Percentiles rank a stretch among this genome's conserved stretches.
These are phyloP conservation scores for Tinamus major DNA, from an alignment of 2,797 vertebrate genomes.

Conservation along the genomic window DNA sequence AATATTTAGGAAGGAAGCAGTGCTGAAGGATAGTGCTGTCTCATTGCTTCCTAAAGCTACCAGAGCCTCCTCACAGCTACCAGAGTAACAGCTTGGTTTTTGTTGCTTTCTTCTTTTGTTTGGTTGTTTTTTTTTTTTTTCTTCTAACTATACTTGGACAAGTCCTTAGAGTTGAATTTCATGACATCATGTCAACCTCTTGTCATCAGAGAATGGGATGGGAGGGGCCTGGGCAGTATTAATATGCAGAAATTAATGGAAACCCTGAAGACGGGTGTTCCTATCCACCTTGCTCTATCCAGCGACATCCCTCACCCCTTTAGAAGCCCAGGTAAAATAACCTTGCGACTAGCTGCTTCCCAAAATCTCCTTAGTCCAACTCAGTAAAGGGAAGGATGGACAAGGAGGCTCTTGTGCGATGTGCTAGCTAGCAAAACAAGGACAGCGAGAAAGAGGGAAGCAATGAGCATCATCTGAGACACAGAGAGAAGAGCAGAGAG, in stretches of 20 bases:
- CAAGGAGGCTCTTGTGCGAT: neutral
- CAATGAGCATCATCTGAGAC: neutral
- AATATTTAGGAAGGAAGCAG: neutral
- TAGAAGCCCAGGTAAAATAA: neutral
- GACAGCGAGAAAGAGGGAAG: neutral
- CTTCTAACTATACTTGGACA: neutral
- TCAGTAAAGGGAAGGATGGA: neutral
- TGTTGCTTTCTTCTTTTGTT: no score
- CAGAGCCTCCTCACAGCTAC: no score
- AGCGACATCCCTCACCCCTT: accelerated
- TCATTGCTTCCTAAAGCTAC: neutral
- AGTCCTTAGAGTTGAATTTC: neutral
- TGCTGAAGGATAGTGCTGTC: neutral
- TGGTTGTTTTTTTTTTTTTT: neutral
- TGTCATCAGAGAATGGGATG: accelerated
- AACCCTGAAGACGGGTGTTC: neutral
- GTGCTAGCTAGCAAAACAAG: neutral
- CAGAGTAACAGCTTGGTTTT: no score
- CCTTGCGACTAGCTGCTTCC: neutral
- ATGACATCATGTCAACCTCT: neutral
- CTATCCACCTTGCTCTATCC: neutral
- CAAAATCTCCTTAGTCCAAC: neutral
- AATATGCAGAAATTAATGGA: neutral
- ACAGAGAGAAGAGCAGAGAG: neutral
- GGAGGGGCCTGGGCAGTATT: neutral